Base-by-base conservation (phyloP, 2,113 vertebrate species). In the Vicugna pacos region DNA sequence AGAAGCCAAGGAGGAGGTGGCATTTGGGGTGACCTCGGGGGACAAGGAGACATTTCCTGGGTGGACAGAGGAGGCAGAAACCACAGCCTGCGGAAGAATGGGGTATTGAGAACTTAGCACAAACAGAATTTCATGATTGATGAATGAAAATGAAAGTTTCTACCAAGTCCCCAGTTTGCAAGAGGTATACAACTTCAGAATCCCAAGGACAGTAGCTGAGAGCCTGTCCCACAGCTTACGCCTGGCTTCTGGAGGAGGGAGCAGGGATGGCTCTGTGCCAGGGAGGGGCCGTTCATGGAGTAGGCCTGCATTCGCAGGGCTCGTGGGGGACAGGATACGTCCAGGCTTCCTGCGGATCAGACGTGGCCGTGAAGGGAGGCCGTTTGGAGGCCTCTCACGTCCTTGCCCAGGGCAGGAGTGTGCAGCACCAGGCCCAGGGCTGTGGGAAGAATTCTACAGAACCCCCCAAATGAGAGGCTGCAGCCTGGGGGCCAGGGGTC, bases 191-290 rank as follows among this genome's bases (percentile, higher is more conserved):
- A 4, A n/a, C 35, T 24, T 84, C 70, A 62, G 24, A 30, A 69
- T 62, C 35, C 76, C 70, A 26, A 73, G 60, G n/a, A 30, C 42
- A 50, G 8, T 65, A 38, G 77, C 10, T 0, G 5, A 52, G 50
- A 65, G 24, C 19, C 42, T 65, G 12, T 22, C 46, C 28, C 60
- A 6, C 22, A 19, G 19, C 24, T 4, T 5, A 16, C 73, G 42
- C 28, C 62, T 69, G 70, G 38, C 38, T 19, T 58, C 60, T 6
- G 14, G 22, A 32, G 75, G 42, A 30, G 17, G 11, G 5, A 28
- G 10, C 50, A 77, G 15, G 35, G 5, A 5, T 35, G 15, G 15
- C 48, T 0, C 6, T 2, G 60, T 50, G 20, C 7, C 0, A 0
- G 82, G 60, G 56, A 14, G 8, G 11, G 6, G 30, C 38, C 22